phyloP scores from a whole-genome alignment of 2,797 vertebrate species.

The Schizothorax lantsangensis region DNA sequence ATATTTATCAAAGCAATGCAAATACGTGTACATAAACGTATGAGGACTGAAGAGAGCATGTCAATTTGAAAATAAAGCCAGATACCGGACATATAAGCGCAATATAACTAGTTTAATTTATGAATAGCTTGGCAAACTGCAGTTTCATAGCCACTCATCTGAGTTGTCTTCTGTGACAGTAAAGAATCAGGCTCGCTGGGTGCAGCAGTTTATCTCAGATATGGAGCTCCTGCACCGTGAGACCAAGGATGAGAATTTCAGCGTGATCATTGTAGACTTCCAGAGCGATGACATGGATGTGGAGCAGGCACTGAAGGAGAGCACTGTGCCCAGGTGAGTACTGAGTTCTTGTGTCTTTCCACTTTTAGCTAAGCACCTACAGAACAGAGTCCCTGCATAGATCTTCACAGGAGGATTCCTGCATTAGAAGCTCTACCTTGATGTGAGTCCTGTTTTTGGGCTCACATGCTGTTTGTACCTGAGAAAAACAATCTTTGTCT shows the following conservation, averaged over 20 bases:
- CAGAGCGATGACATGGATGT: slow-evolving; percentile 99
- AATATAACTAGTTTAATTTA: not conserved
- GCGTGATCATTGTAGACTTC: slow-evolving; percentile 93
- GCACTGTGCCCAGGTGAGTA: slow-evolving; percentile 85
- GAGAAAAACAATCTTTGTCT: not conserved
- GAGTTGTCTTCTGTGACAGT: slow-evolving; percentile 75
- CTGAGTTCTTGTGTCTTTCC: not conserved
- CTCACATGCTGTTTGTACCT: not conserved
- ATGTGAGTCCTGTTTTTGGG: not conserved
- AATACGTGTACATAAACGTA: not conserved
- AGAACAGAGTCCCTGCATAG: not conserved
- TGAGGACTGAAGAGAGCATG: no score
- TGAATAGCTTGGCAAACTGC: not conserved
- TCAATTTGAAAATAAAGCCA: no score
- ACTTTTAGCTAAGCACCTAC: slow-evolving; percentile 5
- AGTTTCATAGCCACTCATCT: not conserved
- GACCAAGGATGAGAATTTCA: slow-evolving; percentile 92
- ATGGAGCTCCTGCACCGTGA: slow-evolving; percentile 87
- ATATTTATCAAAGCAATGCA: not conserved
- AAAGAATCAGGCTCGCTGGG: slow-evolving; percentile 99
- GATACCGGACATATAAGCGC: no score
- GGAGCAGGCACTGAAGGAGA: slow-evolving; percentile 85
- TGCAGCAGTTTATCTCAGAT: slow-evolving; percentile 95
- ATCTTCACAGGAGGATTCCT: not conserved
- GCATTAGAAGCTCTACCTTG: not conserved